phyloP scores from a whole-genome alignment of 2,888 invertebrate species.

The Leucoma salicis region DNA sequence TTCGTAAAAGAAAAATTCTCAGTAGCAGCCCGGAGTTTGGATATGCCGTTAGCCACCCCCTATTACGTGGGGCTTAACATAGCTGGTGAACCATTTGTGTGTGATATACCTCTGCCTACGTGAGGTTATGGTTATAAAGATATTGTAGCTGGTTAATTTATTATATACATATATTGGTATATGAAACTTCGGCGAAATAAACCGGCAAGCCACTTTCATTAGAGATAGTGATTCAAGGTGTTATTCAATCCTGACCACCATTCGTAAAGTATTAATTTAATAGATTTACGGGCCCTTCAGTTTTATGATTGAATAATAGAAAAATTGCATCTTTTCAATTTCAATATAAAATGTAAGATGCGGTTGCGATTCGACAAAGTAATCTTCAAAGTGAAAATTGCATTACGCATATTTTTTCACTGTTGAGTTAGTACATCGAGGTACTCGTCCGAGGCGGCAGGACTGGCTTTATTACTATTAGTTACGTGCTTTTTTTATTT shows the following conservation, averaged over 20 bases:
- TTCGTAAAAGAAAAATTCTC: too few species aligned
- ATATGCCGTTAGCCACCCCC: too few species aligned
- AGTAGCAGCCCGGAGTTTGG: too few species aligned
- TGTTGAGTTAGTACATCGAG: conserved; percentile 26
- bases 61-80: too few species aligned
- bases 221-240: conserved; percentile 13
- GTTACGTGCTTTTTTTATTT: conserved; percentile 19
- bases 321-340: conserved; percentile 37
- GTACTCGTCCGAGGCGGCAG: conserved; percentile 28
- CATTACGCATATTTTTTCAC: conserved; percentile 46
- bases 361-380: conserved; percentile 48
- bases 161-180: too few species aligned
- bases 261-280: conserved; percentile 39
- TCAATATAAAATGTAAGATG: conserved; percentile 46
- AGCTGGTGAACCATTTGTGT: too few species aligned
- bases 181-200: conserved; percentile 1
- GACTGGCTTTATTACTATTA: conserved; percentile 36
- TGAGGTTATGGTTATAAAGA: too few species aligned
- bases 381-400: conserved; percentile 69
- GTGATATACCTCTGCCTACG: too few species aligned
- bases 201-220: conserved; percentile 8
- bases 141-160: too few species aligned
- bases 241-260: conserved; percentile 39
- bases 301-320: conserved; percentile 46
- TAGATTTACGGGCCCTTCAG: conserved; percentile 31